Base-by-base conservation (phyloP, 2,888 invertebrate genomes). In the Eustalomyia histrio region DNA sequence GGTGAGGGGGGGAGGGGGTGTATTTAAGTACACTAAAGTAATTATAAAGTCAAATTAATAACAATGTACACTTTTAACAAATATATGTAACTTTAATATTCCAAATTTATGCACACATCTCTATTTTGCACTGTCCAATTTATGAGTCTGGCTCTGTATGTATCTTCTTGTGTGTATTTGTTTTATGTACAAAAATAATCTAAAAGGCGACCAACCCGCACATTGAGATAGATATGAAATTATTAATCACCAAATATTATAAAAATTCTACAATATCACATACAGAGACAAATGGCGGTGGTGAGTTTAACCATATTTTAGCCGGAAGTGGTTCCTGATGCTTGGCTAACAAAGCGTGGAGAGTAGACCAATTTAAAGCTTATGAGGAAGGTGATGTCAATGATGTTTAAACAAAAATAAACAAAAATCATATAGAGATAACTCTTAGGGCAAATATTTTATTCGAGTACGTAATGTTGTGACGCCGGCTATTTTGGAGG, bases 261-360 rank as follows among this genome's bases (percentile, higher is more conserved):
- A 67, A 55, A 39, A 17, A 33, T 39, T 47, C 64, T 52, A 43
- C 0, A 71, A 61, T 58, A 61, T 58, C 52, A 72, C 57, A 72
- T 58, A 47, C 24, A 39, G 21, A 14, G 1, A 61, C 14, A 57
- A 72, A 71, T 55, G 68, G 47, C 35, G 58, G 7, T 67, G 74
- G 74, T 55, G 76, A 74, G 65, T 81, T 74, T 67, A 74, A 58
- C 67, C 74, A 67, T 75, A 71, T 76, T 79, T 78, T 82, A 81
- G 80, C 86, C 89, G 89, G 89, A 89, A 89, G 88, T 88, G 86
- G 87, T 86, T 87, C 87, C 89, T 89, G 89, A 88, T 89, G 90
- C 89, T 89, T 89, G 90, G 75, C 86, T 89, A 89, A 86, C 89
- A 89, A 90, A 89, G 89, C 89, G 90, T 89, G 83, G 87, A 90